These are phyloP conservation scores for Conus betulinus DNA, from an alignment of 1,140 invertebrate genomes.

Conservation along the genomic window DNA sequence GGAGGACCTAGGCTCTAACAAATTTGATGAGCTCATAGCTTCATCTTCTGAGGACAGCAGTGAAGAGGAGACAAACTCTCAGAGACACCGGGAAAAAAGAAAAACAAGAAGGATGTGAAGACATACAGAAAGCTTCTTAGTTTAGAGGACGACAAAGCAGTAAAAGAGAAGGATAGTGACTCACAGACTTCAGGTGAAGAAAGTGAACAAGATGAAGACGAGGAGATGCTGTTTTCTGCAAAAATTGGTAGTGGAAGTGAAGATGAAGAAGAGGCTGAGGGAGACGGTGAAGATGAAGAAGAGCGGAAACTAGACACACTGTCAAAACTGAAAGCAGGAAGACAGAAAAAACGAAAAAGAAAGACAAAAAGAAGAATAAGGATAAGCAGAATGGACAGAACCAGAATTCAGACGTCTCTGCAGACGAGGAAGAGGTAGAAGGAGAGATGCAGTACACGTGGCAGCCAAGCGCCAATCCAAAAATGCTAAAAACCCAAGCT, in stretches of 20 bases:
- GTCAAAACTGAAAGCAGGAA: not conserved
- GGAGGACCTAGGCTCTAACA: constrained; percentile 81
- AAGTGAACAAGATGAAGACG: constrained; percentile 64
- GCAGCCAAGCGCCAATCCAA: constrained; percentile 65
- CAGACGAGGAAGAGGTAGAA: constrained; percentile 67
- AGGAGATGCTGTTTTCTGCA: constrained; percentile 70
- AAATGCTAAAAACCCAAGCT: constrained; percentile 31
- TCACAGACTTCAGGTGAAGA: constrained; percentile 13
- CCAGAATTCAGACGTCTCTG: constrained; percentile 57
- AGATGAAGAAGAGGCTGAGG: not conserved
- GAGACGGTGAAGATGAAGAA: constrained; percentile 20
- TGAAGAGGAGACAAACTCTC: constrained; percentile 30
- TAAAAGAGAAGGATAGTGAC: not conserved
- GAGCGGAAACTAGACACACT: not conserved
- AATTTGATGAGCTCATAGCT: constrained; percentile 84
- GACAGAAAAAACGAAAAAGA: not conserved
- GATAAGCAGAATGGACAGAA: constrained; percentile 45
- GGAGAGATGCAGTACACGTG: constrained; percentile 74
- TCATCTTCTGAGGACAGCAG: constrained; percentile 75
- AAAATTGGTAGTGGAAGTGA: not conserved
- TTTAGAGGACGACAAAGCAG: not conserved
- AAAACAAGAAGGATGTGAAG: constrained; percentile 5
- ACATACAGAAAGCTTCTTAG: constrained; percentile 19
- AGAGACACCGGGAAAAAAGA: not conserved
- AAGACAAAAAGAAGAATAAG: constrained; percentile 31